Conservation (phyloP, 2,888 invertebrate species). For the Steromphala cineraria region DNA sequence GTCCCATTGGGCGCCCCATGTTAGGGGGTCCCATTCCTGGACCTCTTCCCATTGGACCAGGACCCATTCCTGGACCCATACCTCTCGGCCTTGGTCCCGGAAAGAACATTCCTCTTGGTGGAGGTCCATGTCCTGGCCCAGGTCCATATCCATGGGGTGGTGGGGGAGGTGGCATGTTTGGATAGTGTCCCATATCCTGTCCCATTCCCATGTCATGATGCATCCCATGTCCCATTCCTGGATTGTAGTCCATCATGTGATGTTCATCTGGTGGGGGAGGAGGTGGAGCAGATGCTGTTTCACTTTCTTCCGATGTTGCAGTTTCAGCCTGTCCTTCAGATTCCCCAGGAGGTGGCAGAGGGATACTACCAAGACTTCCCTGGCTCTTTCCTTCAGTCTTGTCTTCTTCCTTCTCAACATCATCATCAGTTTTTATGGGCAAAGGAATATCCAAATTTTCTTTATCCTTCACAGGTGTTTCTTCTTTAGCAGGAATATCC, state of each 20-base stretch:
- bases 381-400: not conserved
- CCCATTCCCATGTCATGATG: slow-evolving; percentile 14
- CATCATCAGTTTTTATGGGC: slow-evolving; percentile 40
- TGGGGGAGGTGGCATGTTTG: slow-evolving; percentile 30
- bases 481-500: slow-evolving; percentile 40
- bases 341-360: slow-evolving; percentile 20
- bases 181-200: slow-evolving; percentile 27
- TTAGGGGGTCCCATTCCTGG: slow-evolving; percentile 52
- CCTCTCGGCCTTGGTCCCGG: slow-evolving; percentile 21
- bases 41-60: slow-evolving; percentile 39
- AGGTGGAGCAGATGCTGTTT: slow-evolving; percentile 27
- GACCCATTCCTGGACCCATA: slow-evolving; percentile 15
- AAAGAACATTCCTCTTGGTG: slow-evolving; percentile 34
- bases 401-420: not conserved
- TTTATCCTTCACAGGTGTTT: slow-evolving; percentile 27
- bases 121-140: slow-evolving; percentile 35
- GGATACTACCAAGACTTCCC: not conserved
- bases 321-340: not conserved
- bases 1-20: slow-evolving; percentile 35
- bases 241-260: not conserved
- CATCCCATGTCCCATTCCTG: slow-evolving; percentile 19
- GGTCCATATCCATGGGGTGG: slow-evolving; percentile 32
- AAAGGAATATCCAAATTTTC: slow-evolving; percentile 49
- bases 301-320: slow-evolving; percentile 13
- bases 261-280: slow-evolving; percentile 31